These are phyloP conservation scores for Irena cyanogastra DNA, from an alignment of 2,113 vertebrate species.

Conservation along the genomic window DNA sequence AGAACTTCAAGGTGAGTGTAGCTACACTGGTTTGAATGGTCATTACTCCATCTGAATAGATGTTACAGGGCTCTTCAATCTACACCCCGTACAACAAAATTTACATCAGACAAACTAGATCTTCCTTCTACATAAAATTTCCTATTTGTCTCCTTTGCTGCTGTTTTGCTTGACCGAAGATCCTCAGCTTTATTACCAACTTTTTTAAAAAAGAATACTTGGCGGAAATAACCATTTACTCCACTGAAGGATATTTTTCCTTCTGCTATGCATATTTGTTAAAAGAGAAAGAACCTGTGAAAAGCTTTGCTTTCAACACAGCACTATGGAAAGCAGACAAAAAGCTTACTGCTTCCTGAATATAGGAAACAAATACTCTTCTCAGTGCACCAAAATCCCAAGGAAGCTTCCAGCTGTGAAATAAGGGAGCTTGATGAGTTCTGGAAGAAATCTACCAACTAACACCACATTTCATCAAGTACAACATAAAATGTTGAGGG, in stretches of 20 bases:
- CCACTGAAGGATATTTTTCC: neutral
- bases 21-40: neutral
- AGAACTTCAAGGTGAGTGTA: rapidly evolving
- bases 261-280: neutral
- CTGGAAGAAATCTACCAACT: neutral
- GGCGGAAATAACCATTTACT: neutral
- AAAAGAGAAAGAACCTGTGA: neutral
- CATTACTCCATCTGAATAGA: neutral
- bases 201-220: neutral
- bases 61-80: neutral
- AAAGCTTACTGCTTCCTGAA: neutral
- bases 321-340: neutral
- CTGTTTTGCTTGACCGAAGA: neutral
- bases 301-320: neutral
- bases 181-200: neutral
- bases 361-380: neutral
- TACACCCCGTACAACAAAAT: neutral
- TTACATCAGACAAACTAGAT: neutral
- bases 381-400: neutral
- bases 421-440: neutral
- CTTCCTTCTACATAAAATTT: neutral
- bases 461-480: neutral
- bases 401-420: neutral
- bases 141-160: neutral
- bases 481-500: neutral